Evolutionary conservation across 2,797 vertebrate species (phyloP).

Genomic region (Schizopygopsis malacanthus): DNA sequence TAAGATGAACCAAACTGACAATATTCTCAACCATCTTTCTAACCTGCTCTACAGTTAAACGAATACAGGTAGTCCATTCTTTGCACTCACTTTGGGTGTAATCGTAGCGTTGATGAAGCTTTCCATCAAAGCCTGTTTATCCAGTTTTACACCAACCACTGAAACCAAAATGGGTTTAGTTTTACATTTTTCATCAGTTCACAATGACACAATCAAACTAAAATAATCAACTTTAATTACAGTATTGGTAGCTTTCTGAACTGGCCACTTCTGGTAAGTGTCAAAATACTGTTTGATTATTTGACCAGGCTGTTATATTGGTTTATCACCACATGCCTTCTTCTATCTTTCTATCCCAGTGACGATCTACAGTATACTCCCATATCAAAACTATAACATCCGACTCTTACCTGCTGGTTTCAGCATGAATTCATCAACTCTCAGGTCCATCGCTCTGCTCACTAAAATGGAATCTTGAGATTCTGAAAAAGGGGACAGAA

Average conservation of each 20-base stretch:
- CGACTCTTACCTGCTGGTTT: conserved; percentile 89
- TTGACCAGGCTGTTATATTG: background rate
- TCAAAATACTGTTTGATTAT: background rate
- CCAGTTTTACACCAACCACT: conserved; percentile 96
- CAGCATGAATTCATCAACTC: conserved; percentile 80
- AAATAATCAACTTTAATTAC: background rate
- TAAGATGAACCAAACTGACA: background rate
- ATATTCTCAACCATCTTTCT: background rate
- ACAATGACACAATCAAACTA: background rate
- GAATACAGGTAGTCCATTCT: background rate
- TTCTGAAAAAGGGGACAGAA: conserved; percentile 70
- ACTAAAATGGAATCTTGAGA: conserved; percentile 87
- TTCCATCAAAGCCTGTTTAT: conserved; percentile 85
- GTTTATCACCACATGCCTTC: background rate
- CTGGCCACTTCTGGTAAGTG: background rate
- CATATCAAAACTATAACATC: background rate
- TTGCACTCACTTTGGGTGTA: conserved; percentile 83
- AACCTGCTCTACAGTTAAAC: background rate
- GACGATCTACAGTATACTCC: background rate
- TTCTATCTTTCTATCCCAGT: background rate
- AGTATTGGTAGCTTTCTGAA: background rate
- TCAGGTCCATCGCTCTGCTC: conserved; percentile 90
- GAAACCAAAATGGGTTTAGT: conserved; percentile 67
- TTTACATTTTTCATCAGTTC: background rate
- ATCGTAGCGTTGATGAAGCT: conserved; percentile 89